These are phyloP conservation scores for Edolisoma coerulescens DNA, from an alignment of 2,113 vertebrate species.

Conservation along the genomic window DNA sequence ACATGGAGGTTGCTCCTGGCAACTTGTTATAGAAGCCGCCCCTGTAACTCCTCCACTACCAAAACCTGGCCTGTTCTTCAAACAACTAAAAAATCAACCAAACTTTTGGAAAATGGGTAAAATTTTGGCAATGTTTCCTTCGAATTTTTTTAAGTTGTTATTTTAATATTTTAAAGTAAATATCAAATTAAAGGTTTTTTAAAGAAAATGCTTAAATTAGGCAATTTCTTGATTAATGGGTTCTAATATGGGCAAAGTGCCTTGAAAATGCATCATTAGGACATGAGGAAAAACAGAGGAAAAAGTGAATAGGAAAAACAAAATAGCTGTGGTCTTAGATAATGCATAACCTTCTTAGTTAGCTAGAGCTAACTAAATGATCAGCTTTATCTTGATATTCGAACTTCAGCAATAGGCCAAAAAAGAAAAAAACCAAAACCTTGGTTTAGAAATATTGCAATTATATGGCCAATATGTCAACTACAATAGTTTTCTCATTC, in stretches of 20 bases:
- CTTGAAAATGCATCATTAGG: not conserved
- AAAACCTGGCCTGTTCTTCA: not conserved
- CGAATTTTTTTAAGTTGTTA: not conserved
- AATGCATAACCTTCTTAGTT: not conserved
- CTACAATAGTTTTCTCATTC: not conserved
- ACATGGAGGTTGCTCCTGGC: not conserved
- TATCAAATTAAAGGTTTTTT: fast-evolving
- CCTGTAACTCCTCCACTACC: not conserved
- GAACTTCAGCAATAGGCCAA: not conserved
- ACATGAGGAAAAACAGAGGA: not conserved
- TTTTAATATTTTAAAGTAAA: not conserved
- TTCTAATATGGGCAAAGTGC: not conserved
- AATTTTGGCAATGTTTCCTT: not conserved
- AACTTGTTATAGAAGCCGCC: not conserved
- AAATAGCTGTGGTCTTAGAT: not conserved
- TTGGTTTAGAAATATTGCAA: not conserved
- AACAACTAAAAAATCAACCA: not conserved
- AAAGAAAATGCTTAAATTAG: not conserved
- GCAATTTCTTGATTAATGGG: not conserved
- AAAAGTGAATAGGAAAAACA: not conserved
- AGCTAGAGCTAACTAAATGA: not conserved
- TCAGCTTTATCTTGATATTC: not conserved
- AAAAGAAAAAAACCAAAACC: not conserved
- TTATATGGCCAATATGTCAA: not conserved
- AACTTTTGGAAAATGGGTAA: not conserved